Base-by-base conservation (phyloP, 2,113 vertebrate genomes). In the Pterocles orientalis region DNA sequence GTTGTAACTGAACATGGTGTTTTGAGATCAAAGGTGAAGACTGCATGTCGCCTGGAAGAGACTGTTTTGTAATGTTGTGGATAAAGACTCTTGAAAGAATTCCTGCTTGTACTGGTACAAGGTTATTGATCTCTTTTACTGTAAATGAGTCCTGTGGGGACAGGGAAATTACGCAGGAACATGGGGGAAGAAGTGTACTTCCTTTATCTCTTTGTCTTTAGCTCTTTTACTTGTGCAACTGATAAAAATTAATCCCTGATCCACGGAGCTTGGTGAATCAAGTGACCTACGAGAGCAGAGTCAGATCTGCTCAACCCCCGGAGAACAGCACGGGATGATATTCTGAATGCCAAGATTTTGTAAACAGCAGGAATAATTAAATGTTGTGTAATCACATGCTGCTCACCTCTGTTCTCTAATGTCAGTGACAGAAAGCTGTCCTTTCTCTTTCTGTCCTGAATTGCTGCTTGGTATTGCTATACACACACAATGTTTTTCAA, bases 11-110 rank as follows among this genome's bases (percentile, higher is more conserved):
- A 96, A 95, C 81, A 87, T 65, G 90, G 77, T 93, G 62, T 91
- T 97, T 91, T 83, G 88, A 95, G 82, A 95, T 87, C 53, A 95
- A 96, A 94, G 88, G 87, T 94, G 92, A 75, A 62, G 56, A 57
- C 82, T 51, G 61, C 76, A 82, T 77, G 88, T 92, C 68, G 81
- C 80, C 56, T 81, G 69, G 45, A 90, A 84, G 43, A 84, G 80
- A 75, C 69, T 43, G 24, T 48, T 86, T 82, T 95, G 88, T 90
- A 94, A 90, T 91, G 91, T 48, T 2, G 1, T 72, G 78, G 45
- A 82, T 66, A 60, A 90, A 86, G 53, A 73, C 20, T 87, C 51
- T 76, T 94, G 45, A 78, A 84, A 97, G 39, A 62, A 71, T 88
- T 94, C n/a, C 45, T 95, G 71, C 80, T 65, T 75, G 25, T 65